A percentile compares a stretch with the other conserved stretches of the same genome.
These are phyloP conservation scores for Sterrhoptilus dennistouni DNA, from an alignment of 2,113 vertebrate genomes.

Conservation along the genomic window DNA sequence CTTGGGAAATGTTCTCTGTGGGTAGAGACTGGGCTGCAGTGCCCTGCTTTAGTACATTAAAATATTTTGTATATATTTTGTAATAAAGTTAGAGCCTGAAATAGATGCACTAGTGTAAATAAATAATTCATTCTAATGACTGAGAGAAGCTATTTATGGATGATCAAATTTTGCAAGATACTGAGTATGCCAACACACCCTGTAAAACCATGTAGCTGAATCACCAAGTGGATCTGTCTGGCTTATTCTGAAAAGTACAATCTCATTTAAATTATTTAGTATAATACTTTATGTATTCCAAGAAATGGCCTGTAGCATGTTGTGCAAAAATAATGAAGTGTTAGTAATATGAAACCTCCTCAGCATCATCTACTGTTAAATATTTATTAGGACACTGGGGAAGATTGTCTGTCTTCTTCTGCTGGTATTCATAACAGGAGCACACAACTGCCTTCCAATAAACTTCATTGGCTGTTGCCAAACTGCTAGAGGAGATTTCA, in stretches of 20 bases:
- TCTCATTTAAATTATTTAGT: conserved; percentile 54
- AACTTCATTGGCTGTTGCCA: not conserved
- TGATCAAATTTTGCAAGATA: conserved; percentile 49
- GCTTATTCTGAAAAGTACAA: conserved; percentile 24
- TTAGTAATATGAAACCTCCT: conserved; percentile 11
- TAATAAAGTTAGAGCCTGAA: conserved; percentile 11
- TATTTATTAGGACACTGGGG: conserved; percentile 8
- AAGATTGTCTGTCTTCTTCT: not conserved
- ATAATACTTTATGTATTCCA: conserved; percentile 18
- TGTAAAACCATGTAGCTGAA: conserved; percentile 33
- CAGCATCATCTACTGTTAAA: conserved; percentile 19
- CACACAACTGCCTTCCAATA: not conserved
- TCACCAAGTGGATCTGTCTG: conserved; percentile 22
- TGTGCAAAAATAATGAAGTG: conserved; percentile 21
- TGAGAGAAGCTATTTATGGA: conserved; percentile 8
- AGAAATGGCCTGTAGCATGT: conserved; percentile 25
- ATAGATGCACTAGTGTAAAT: not conserved
- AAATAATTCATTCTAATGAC: conserved; percentile 37
- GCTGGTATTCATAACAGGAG: not conserved
- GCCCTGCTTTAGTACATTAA: not conserved
- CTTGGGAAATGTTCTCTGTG: not conserved
- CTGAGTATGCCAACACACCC: conserved; percentile 10
- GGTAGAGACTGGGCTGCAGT: not conserved
- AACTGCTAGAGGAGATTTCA: not conserved
- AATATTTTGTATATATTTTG: conserved; percentile 4